Evolutionary conservation across 2,797 vertebrate species (phyloP), one percentile per base, ranked within the genome.

Genomic region (Gadopsis marmoratus): DNA sequence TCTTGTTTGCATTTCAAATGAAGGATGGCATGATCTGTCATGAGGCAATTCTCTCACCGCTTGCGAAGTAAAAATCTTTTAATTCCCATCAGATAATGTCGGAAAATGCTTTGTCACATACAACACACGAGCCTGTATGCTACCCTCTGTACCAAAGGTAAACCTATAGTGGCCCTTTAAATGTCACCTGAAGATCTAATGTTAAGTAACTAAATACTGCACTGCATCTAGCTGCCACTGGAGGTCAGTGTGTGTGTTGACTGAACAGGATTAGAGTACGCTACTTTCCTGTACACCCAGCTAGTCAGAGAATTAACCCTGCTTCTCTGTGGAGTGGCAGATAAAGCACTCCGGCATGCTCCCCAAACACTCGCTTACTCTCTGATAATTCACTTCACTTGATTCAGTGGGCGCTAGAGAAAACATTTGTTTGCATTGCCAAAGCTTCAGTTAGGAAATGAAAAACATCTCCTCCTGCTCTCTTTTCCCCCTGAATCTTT

Each of bases 171-270:
- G 4, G 17, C 43, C 4, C 62, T 55, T 51, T n/a, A 21, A 71
- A 78, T 26, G 37, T 65, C 23, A 68, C 45, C 23, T 62, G 23
- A 55, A 35, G 17, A 35, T 75, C 47, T n/a, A 53, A 69, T 31
- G 45, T 43, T 10, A 71, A 50, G 21, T 35, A 26, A 13, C 1
- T 58, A 43, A 64, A 33, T 31, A 35, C 23, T 83, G 78, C 65
- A 62, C 29, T 79, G 45, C 50, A 21, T 73, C 26, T 21, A 33
- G 21, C 60, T 59, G 47, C 76, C 78, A 78, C 72, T 45, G 59
- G 76, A 85, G 74, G 81, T 82, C 78, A 81, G 74, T 66, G 77
- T 84, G 61, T 71, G 53, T 75, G 53, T 77, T 64, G 45, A 70
- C 45, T 81, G 79, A 59, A 56, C 50, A 45, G 60, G 70, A 87